Percentiles rank a stretch among this genome's conserved stretches.
Evolutionary conservation across 1,140 invertebrate genomes (phyloP).

Genomic region (Pristionchus pacificus): DNA sequence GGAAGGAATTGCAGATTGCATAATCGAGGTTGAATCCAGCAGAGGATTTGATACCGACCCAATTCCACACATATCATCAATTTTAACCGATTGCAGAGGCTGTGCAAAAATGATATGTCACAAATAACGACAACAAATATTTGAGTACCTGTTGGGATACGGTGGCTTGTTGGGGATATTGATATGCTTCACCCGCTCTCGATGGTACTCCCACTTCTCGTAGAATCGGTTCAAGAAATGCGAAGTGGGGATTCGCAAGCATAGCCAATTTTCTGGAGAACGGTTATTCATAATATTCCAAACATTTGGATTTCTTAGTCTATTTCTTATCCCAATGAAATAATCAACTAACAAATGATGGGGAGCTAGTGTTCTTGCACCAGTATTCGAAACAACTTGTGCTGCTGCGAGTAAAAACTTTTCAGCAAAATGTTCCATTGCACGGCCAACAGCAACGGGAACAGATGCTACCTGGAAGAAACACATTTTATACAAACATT

Average conservation of each 20-base stretch:
- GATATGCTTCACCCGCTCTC: neutral
- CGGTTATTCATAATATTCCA: conserved; percentile 7
- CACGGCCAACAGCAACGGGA: conserved; percentile 52
- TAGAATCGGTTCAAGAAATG: conserved; percentile 41
- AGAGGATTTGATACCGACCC: neutral
- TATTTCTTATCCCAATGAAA: conserved; percentile 5
- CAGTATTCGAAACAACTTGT: conserved; percentile 17
- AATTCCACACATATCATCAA: conserved; percentile 6
- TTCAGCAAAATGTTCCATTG: conserved; percentile 57
- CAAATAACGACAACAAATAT: neutral
- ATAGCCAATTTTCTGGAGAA: conserved; percentile 43
- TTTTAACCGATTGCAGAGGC: conserved; percentile 13
- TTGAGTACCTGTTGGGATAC: neutral
- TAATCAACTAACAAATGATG: conserved; percentile 47
- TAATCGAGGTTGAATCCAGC: neutral
- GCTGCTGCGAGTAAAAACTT: conserved; percentile 41
- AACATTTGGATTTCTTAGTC: neutral
- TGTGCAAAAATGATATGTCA: conserved; percentile 1
- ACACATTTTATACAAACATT: neutral
- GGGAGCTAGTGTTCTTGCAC: conserved; percentile 45
- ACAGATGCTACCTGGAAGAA: conserved; percentile 44
- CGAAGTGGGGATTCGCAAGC: conserved; percentile 38
- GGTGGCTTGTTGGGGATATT: too few relatives aligned
- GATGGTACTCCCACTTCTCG: conserved; percentile 29
- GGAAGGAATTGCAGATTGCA: neutral